These are phyloP conservation scores for Zosterops lateralis DNA, from an alignment of 2,113 vertebrate genomes.

Conservation along the genomic window DNA sequence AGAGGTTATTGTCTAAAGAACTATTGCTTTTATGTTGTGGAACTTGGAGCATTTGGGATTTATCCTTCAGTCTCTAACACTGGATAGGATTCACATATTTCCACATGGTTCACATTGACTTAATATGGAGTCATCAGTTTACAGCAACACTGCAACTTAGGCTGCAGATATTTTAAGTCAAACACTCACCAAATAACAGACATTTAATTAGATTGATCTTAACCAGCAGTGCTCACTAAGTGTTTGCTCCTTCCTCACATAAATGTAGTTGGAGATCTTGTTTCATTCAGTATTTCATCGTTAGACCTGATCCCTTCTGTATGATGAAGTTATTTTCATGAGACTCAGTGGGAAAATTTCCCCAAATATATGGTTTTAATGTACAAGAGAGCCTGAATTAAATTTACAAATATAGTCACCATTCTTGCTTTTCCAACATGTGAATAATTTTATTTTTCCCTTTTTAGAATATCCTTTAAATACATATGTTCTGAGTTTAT, in stretches of 20 bases:
- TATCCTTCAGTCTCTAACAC: background rate
- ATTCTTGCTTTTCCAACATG: background rate
- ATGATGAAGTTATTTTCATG: background rate
- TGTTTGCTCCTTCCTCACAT: background rate
- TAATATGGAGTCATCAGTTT: background rate
- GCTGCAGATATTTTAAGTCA: background rate
- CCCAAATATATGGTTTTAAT: background rate
- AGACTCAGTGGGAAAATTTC: background rate
- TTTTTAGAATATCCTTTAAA: background rate
- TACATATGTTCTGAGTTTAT: background rate
- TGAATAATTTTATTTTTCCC: background rate
- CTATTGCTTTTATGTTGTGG: background rate
- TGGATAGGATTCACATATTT: background rate
- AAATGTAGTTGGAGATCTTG: background rate
- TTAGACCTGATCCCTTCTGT: background rate
- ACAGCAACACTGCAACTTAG: background rate
- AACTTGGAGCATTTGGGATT: background rate
- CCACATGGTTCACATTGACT: background rate
- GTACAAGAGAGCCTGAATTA: background rate
- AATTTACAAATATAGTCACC: background rate
- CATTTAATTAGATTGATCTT: background rate
- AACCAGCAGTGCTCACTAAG: background rate
- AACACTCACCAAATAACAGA: background rate
- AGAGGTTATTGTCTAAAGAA: background rate
- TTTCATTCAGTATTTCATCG: background rate